Evolutionary conservation across 2,888 invertebrate species (phyloP).

Genomic region (Cantharis rufa): DNA sequence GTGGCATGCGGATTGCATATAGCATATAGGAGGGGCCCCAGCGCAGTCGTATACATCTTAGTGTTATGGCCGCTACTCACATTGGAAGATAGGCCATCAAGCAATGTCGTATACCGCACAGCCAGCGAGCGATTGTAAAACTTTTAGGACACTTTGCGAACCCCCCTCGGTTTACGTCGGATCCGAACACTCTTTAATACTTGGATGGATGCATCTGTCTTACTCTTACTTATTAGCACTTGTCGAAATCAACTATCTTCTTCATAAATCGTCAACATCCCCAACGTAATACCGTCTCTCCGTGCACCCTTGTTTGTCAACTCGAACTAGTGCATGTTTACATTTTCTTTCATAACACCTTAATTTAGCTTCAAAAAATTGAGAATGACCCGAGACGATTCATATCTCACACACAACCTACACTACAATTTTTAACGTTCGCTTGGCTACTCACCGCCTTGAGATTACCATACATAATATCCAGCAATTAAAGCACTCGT

Average conservation of each 20-base stretch:
- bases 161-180: constrained; percentile 46
- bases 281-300: constrained; percentile 37
- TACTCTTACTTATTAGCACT: constrained; percentile 45
- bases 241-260: constrained; percentile 38
- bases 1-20: constrained; percentile 57
- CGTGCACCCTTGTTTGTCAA: constrained; percentile 32
- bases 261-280: constrained; percentile 54
- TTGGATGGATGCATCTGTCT: constrained; percentile 48
- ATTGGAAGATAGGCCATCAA: constrained; percentile 70
- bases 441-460: neutral
- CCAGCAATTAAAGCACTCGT: neutral
- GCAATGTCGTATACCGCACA: constrained; percentile 60
- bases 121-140: constrained; percentile 64
- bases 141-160: constrained; percentile 67
- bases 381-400: neutral
- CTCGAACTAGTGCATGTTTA: constrained; percentile 38
- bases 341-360: constrained; percentile 30
- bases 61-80: constrained; percentile 67
- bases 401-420: neutral
- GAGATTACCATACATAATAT: neutral
- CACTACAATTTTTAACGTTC: neutral
- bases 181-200: constrained; percentile 54
- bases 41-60: constrained; percentile 68
- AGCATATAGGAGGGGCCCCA: constrained; percentile 59
- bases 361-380: neutral